Evolutionary conservation across 2,888 invertebrate species (phyloP).

Genomic region (Microctonus hyperodae): DNA sequence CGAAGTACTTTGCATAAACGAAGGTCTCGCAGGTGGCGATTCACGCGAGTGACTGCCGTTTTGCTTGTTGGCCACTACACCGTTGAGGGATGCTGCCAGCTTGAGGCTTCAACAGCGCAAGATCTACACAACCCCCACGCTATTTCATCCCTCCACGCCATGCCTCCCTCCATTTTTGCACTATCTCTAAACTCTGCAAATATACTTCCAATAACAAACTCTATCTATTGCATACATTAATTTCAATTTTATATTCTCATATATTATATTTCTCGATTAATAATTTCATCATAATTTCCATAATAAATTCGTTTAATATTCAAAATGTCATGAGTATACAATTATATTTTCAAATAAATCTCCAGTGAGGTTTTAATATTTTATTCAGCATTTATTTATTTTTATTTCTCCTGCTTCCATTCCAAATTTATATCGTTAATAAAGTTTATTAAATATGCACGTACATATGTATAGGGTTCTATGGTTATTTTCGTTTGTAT

Average conservation of each 20-base stretch:
- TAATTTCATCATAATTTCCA: background rate
- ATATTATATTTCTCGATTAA: background rate
- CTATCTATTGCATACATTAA: constrained; percentile 9
- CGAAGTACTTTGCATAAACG: constrained; percentile 7
- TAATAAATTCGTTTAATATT: background rate
- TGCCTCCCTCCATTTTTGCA: constrained; percentile 29
- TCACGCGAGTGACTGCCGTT: constrained; percentile 60
- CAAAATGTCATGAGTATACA: too few species aligned
- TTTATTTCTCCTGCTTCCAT: too few species aligned
- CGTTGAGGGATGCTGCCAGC: constrained; percentile 59
- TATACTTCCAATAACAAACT: background rate
- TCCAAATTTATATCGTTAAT: background rate
- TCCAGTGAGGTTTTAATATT: too few species aligned
- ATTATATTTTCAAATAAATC: too few species aligned
- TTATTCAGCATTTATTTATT: too few species aligned
- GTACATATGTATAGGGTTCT: background rate
- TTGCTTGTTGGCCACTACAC: constrained; percentile 42
- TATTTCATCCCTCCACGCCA: constrained; percentile 37
- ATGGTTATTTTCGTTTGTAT: background rate
- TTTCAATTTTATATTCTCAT: background rate
- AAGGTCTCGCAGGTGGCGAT: constrained; percentile 53
- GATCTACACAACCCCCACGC: constrained; percentile 53
- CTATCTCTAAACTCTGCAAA: background rate
- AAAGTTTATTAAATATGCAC: background rate
- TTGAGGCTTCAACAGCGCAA: constrained; percentile 57